These are phyloP conservation scores for Ceratina australensis DNA, from an alignment of 1,140 invertebrate species.

Conservation along the genomic window DNA sequence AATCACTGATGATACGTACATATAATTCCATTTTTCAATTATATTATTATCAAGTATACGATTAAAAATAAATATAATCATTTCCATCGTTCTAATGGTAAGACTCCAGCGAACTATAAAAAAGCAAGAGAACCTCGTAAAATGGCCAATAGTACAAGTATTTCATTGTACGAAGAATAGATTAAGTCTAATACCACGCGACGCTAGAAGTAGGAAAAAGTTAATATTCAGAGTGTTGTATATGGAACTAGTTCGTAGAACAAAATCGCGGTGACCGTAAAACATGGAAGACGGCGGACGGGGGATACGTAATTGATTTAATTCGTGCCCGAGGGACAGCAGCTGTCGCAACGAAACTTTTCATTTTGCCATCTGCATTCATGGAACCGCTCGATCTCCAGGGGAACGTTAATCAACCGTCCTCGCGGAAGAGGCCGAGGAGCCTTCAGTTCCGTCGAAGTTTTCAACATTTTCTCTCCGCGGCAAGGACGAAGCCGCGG, in stretches of 20 bases:
- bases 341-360: conserved; percentile 41
- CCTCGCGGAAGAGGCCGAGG: neutral
- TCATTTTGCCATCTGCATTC: conserved; percentile 44
- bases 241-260: neutral
- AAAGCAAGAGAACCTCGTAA: no score
- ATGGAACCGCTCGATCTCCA: conserved; percentile 18
- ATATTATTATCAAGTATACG: no score
- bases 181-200: no score
- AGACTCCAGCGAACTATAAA: no score
- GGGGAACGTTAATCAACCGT: conserved; percentile 20
- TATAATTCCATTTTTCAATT: no score
- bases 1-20: no score
- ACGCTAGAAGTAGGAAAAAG: no score
- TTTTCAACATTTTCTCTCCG: conserved; percentile 35
- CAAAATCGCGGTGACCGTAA: neutral
- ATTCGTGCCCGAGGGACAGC: conserved; percentile 30
- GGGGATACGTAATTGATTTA: conserved; percentile 39
- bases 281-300: conserved; percentile 16
- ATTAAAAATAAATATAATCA: no score
- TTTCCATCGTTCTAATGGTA: no score
- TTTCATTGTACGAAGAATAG: no score
- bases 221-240: neutral
- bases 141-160: no score
- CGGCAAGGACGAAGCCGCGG: neutral
- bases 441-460: conserved; percentile 4